These are phyloP conservation scores for Sphyrna mokarran DNA, from an alignment of 2,113 vertebrate species.

Conservation along the genomic window DNA sequence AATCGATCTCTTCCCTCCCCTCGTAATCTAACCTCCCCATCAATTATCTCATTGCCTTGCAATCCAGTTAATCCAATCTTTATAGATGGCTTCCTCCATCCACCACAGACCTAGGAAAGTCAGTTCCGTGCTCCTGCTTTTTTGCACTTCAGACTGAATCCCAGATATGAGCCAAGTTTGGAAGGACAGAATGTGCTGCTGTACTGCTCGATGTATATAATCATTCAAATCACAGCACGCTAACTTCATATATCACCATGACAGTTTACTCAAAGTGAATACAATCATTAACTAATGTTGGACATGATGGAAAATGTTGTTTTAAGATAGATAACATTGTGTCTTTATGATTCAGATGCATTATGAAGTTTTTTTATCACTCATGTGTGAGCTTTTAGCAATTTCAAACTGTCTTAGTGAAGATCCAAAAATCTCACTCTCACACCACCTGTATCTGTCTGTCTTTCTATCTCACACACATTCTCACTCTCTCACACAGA, in stretches of 20 bases:
- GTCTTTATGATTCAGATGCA: background rate
- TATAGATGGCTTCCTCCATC: background rate
- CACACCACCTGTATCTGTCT: background rate
- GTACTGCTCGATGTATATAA: background rate
- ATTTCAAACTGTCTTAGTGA: no score
- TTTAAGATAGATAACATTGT: background rate
- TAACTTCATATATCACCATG: background rate
- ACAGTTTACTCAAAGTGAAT: background rate
- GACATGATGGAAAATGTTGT: slow-evolving; percentile 3
- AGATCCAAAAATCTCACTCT: no score
- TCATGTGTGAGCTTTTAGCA: background rate
- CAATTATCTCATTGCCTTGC: background rate
- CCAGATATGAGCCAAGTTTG: background rate
- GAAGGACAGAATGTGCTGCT: background rate
- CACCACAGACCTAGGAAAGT: background rate
- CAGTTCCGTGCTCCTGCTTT: background rate
- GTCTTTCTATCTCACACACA: background rate
- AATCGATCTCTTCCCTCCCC: background rate
- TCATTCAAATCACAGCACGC: background rate
- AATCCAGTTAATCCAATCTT: background rate
- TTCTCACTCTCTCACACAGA: background rate
- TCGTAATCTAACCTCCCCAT: background rate
- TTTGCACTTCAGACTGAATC: background rate
- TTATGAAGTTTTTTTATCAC: background rate
- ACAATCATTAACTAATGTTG: background rate